Evolutionary conservation across 2,888 invertebrate species (phyloP), one percentile per base, ranked within the genome.

Genomic region (Lampropteryx suffumata): DNA sequence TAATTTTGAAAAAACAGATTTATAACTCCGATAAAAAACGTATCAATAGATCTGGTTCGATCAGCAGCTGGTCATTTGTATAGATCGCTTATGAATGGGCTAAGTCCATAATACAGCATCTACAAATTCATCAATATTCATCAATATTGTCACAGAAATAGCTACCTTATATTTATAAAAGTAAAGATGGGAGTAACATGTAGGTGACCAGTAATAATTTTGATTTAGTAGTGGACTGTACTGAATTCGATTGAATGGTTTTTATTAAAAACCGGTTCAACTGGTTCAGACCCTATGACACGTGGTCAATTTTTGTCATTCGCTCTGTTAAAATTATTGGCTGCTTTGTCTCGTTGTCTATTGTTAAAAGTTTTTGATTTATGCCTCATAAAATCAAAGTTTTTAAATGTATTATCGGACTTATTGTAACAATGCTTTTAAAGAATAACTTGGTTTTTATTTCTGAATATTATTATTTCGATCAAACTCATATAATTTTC

Each of bases 281-380:
- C 88, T 79, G 75, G 89, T 86, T 84, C 62, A 64, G 77, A 74
- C 78, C 79, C 79, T 66, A 55, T 29, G 84, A 80, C 89, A 89
- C 89, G 90, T 89, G 90, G 89, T 88, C 86, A 86, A 47, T 73
- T 79, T 53, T 83, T 85, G 84, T 85, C 79, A 81, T 79, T 80
- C 70, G 75, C 73, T 52, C 67, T 76, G 79, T 81, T 78, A 77
- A 83, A 84, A 85, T 83, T 83, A 62, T 88, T 77, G 77, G 73
- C 63, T 75, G 68, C 75, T 81, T 83, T 84, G 84, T 84, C 65
- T 45, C 12, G 24, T 12, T 17, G 10, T 27, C 35, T 35, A 40
- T 48, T 53, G 53, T 53, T 44, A 41, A 1, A 30, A 9, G n/a
- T 14, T 11, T 29, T 40, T 48, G 53, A 53, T 53, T 41, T 53